Evolutionary conservation across 2,888 invertebrate species (phyloP).

Genomic region (Dicycla oo): DNA sequence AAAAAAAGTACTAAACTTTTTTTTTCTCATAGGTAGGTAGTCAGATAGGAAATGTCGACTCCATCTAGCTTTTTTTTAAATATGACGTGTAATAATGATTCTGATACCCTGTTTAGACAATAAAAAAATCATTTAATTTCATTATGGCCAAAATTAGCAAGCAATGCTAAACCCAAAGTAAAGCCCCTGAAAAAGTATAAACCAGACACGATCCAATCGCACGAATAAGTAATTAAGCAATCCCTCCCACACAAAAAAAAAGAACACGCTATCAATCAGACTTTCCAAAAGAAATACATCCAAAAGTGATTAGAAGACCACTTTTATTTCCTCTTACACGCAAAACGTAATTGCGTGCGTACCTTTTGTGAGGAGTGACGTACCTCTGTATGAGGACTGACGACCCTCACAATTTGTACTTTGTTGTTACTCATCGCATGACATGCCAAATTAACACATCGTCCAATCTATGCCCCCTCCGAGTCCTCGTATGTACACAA

Average conservation of each 20-base stretch:
- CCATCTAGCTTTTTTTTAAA: too few species aligned
- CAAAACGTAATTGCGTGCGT: conserved; percentile 71
- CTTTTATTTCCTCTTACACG: conserved; percentile 62
- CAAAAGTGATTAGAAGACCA: conserved; percentile 59
- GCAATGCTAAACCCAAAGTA: too few species aligned
- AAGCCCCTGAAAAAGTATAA: background rate
- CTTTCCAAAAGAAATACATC: conserved; percentile 53
- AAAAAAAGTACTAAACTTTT: too few species aligned
- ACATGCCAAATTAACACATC: conserved; percentile 88
- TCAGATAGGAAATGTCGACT: too few species aligned
- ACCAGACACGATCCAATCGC: conserved; percentile 4
- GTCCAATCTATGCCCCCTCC: conserved; percentile 67
- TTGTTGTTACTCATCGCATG: conserved; percentile 86
- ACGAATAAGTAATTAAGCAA: conserved; percentile 18
- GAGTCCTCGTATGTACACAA: conserved; percentile 59
- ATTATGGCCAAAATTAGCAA: too few species aligned
- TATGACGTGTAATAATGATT: too few species aligned
- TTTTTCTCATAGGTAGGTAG: too few species aligned
- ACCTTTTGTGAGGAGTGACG: conserved; percentile 71
- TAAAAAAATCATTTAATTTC: too few species aligned
- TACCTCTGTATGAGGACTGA: conserved; percentile 33
- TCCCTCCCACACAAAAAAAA: conserved; percentile 36
- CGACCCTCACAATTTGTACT: conserved; percentile 69
- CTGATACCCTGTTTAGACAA: too few species aligned
- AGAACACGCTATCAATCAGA: conserved; percentile 52